Conservation (phyloP, 2,113 vertebrate species). For the Silurus glanis region DNA sequence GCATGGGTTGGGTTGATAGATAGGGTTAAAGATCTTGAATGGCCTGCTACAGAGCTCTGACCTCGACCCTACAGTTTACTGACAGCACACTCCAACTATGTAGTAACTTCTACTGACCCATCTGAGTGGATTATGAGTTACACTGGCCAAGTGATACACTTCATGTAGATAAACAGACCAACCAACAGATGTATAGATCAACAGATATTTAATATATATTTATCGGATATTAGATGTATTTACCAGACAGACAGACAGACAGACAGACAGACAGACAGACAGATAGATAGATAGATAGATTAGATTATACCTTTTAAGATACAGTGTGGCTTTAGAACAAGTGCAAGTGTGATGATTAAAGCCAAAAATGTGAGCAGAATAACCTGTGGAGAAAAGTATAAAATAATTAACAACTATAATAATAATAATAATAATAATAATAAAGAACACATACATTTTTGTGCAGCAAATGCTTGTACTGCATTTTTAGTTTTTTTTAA, state of each 20-base stretch:
- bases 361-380: constrained; percentile 65
- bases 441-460: too few relatives aligned
- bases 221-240: too few relatives aligned
- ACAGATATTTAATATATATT: too few relatives aligned
- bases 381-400: constrained; percentile 57
- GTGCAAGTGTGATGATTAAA: constrained; percentile 61
- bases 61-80: neutral
- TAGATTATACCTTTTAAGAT: constrained; percentile 50
- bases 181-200: too few relatives aligned
- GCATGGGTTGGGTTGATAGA: too few relatives aligned
- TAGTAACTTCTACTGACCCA: neutral
- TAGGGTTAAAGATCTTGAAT: too few relatives aligned
- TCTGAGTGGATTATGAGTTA: neutral
- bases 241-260: too few relatives aligned
- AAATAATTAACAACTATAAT: neutral
- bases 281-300: too few relatives aligned
- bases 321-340: constrained; percentile 55
- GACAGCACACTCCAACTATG: neutral
- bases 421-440: neutral
- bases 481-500: too few relatives aligned
- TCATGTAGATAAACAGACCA: neutral
- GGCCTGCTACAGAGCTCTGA: too few relatives aligned
- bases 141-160: neutral
- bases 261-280: too few relatives aligned
- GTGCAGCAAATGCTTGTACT: too few relatives aligned